phyloP scores from a whole-genome alignment of 2,797 vertebrate genomes.

The Ctenosaura bakeri region DNA sequence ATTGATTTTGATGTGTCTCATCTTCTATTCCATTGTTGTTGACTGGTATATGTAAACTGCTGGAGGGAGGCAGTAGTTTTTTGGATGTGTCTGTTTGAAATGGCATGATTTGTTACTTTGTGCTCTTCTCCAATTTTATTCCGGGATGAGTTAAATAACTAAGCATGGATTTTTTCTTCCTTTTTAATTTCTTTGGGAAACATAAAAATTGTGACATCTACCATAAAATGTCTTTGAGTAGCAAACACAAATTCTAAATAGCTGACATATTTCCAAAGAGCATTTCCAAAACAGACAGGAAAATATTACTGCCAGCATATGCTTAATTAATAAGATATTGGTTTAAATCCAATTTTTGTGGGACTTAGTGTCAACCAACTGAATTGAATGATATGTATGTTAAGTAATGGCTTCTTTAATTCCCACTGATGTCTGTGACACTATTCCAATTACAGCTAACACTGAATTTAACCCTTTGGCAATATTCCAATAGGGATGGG shows the following conservation, averaged over 20 bases:
- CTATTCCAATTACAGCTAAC: no score
- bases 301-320: not conserved
- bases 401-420: no score
- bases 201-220: constrained; percentile 16
- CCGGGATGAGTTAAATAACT: not conserved
- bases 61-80: not conserved
- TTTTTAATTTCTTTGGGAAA: constrained; percentile 11
- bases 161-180: not conserved
- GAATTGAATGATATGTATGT: not conserved
- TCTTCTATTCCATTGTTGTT: constrained; percentile 2
- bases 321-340: not conserved
- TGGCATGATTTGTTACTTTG: constrained; percentile 24
- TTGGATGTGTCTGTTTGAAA: constrained; percentile 9
- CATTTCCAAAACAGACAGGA: not conserved
- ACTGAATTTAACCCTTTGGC: no score
- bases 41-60: constrained; percentile 24
- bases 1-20: not conserved
- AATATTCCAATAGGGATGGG: not conserved
- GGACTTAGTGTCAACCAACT: not conserved
- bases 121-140: constrained; percentile 24
- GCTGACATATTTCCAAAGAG: not conserved
- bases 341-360: not conserved
- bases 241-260: constrained; percentile 23
- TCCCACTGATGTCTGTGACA: no score
- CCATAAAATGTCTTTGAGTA: constrained; percentile 20